Evolutionary conservation across 2,888 invertebrate species (phyloP), one percentile per base, ranked within the genome.

Genomic region (Halictus ligatus): DNA sequence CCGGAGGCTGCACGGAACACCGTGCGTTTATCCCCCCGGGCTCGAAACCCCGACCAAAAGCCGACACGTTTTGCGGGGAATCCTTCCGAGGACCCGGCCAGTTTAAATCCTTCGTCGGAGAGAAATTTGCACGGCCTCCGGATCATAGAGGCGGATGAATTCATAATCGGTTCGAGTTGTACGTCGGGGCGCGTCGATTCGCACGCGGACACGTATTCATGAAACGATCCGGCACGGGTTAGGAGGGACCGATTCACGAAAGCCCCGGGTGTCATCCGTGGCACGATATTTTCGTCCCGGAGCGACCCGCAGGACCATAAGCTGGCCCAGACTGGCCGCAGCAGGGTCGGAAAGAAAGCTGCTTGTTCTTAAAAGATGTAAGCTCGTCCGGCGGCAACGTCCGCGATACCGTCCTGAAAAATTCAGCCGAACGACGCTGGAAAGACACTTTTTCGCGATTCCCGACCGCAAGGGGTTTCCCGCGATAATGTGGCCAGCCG

Each of bases 381-480:
- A 89, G 81, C 85, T 86, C 87, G 92, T 88, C 84, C 91, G 87
- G 87, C 84, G 89, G 89, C 86, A 89, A 88, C 85, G 90, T 87
- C 88, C 88, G 88, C 86, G 80, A 84, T 86, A 84, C 86, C 82
- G 73, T 85, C 85, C 81, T 92, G 83, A 92, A 92, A 92, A 86
- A 92, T 92, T 92, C 90, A 93, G 81, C 80, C 76, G 89, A 89
- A 90, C 91, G 91, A 88, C 90, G 85, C 87, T 85, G 90, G 90
- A 88, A 92, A 91, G 85, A 80, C 86, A 81, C 78, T 86, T 78
- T 54, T 80, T 83, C 85, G 84, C 76, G 77, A 78, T 81, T 83
- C 74, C 69, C 78, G 69, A 64, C 77, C 86, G 83, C 78, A 78
- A 85, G 81, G 74, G 86, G 78, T 71, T 74, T 60, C 81, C 43